A percentile compares a stretch with the other conserved stretches of the same genome.
Evolutionary conservation across 2,888 invertebrate species (phyloP).

Genomic region (Hemithea aestivaria): DNA sequence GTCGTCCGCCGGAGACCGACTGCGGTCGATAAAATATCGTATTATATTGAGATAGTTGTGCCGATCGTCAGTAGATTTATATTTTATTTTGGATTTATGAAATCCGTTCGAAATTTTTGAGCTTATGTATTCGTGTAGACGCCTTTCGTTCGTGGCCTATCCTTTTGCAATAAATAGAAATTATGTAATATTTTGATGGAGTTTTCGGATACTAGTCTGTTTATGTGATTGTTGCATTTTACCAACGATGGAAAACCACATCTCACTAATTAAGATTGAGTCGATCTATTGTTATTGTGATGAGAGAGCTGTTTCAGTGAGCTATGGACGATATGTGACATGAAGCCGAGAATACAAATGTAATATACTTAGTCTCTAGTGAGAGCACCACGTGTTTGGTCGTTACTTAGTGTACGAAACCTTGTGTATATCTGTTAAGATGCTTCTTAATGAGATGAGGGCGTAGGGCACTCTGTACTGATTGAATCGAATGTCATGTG

Average conservation of each 20-base stretch:
- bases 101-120: conserved; percentile 69
- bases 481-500: conserved; percentile 63
- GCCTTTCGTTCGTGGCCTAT: conserved; percentile 71
- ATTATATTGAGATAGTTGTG: conserved; percentile 72
- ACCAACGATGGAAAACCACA: conserved; percentile 66
- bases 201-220: conserved; percentile 76
- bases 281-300: conserved; percentile 58
- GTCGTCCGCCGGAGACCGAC: conserved; percentile 52
- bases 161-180: conserved; percentile 64
- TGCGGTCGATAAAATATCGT: conserved; percentile 72
- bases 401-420: conserved; percentile 15
- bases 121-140: conserved; percentile 65
- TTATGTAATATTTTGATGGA: conserved; percentile 65
- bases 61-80: conserved; percentile 51
- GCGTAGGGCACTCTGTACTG: conserved; percentile 47
- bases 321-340: conserved; percentile 60
- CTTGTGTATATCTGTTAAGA: conserved; percentile 37
- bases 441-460: conserved; percentile 45
- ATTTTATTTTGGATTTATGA: conserved; percentile 66
- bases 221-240: conserved; percentile 76
- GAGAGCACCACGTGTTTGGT: conserved; percentile 22
- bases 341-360: conserved; percentile 57
- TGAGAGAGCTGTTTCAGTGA: conserved; percentile 42
- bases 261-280: conserved; percentile 75
- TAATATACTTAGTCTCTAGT: conserved; percentile 20